phyloP scores from a whole-genome alignment of 2,888 invertebrate species.

The Gastracanthus pulcherrimus region DNA sequence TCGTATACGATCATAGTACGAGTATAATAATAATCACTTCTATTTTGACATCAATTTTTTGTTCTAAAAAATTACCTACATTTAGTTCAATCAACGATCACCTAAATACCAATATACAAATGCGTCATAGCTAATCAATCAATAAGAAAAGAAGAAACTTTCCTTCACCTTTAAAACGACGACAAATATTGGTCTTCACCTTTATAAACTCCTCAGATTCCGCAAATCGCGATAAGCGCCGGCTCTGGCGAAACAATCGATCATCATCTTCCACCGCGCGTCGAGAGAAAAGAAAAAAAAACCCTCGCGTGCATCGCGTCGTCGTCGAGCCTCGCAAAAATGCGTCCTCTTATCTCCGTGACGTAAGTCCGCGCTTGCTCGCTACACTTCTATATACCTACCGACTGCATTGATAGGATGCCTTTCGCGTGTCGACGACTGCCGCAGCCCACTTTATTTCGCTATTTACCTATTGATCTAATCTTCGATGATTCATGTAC shows the following conservation, averaged over 20 bases:
- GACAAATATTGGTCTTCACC: too few relatives aligned
- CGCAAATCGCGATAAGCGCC: not conserved
- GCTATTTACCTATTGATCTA: slow-evolving; percentile 56
- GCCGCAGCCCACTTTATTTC: slow-evolving; percentile 34
- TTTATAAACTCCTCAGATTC: not conserved
- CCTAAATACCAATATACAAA: too few relatives aligned
- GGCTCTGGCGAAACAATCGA: slow-evolving; percentile 32
- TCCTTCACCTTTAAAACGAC: too few relatives aligned
- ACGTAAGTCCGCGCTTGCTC: slow-evolving; percentile 15
- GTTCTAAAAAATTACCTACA: too few relatives aligned
- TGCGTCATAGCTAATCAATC: too few relatives aligned
- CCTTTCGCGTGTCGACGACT: slow-evolving; percentile 38
- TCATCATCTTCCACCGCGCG: slow-evolving; percentile 8
- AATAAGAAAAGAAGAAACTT: too few relatives aligned
- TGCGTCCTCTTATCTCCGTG: slow-evolving; percentile 23
- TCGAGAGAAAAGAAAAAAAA: too few relatives aligned
- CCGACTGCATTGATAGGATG: slow-evolving; percentile 35
- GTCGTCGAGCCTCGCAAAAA: slow-evolving; percentile 1
- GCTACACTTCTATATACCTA: too few relatives aligned
- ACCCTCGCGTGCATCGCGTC: not conserved
- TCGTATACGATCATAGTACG: too few relatives aligned
- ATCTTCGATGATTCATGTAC: slow-evolving; percentile 55
- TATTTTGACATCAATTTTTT: too few relatives aligned
- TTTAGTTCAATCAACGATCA: too few relatives aligned
- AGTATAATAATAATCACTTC: too few relatives aligned